Conservation (phyloP, 2,888 invertebrate species). For the Drosophila falleni region DNA sequence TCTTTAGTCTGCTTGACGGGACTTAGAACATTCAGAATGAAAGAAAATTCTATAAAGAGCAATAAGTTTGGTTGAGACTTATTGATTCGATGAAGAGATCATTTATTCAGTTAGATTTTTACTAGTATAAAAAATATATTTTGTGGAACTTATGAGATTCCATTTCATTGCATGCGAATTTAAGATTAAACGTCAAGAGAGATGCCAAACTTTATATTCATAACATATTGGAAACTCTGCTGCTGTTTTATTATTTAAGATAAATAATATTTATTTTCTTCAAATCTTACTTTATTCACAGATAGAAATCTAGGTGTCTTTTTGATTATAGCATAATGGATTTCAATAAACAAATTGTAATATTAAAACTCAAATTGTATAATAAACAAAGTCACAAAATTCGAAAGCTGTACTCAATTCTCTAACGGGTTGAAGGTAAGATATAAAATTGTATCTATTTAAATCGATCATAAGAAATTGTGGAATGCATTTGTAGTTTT, state of each 20-base stretch:
- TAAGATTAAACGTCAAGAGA: too few species aligned
- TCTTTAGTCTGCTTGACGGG: background rate
- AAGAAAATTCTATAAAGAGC: background rate
- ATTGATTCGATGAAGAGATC: too few species aligned
- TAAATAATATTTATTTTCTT: background rate
- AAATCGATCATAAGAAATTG: background rate
- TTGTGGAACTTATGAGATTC: too few species aligned
- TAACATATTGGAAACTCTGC: background rate
- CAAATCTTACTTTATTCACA: background rate
- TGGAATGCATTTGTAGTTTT: background rate
- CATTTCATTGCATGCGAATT: too few species aligned
- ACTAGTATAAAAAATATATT: too few species aligned
- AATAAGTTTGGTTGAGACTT: background rate
- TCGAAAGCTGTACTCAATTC: slow-evolving; percentile 52
- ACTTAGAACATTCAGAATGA: too few species aligned
- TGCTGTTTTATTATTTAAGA: background rate
- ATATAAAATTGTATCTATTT: background rate
- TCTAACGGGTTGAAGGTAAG: slow-evolving; percentile 69
- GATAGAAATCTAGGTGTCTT: background rate
- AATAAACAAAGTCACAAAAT: slow-evolving; percentile 22
- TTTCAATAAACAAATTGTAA: background rate
- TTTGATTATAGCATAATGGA: background rate
- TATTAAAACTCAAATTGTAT: background rate
- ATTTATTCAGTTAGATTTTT: too few species aligned
- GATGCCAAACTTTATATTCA: background rate